phyloP scores from a whole-genome alignment of 2,113 vertebrate genomes.

The Anolis sagrei region DNA sequence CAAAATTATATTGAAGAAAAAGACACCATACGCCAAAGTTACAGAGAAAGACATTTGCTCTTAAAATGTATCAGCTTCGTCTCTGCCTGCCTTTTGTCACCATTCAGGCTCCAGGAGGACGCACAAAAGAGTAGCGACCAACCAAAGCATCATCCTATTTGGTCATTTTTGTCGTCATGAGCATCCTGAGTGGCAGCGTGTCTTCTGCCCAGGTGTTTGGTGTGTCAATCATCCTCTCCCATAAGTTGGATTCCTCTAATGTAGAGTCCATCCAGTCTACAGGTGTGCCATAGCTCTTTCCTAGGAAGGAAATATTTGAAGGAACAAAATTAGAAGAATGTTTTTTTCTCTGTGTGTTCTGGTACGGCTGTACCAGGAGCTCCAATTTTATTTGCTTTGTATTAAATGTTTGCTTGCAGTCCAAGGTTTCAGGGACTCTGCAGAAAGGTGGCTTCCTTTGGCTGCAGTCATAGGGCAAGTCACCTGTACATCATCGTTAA shows the following conservation, averaged over 20 bases:
- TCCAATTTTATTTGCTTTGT: too few relatives aligned
- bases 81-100: conserved; percentile 21
- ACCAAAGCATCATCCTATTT: conserved; percentile 73
- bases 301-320: conserved; percentile 67
- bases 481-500: too few relatives aligned
- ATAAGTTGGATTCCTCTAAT: conserved; percentile 82
- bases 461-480: too few relatives aligned
- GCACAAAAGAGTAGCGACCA: conserved; percentile 1
- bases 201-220: conserved; percentile 90
- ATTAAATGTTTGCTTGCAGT: too few relatives aligned
- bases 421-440: too few relatives aligned
- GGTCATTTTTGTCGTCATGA: conserved; percentile 82
- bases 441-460: too few relatives aligned
- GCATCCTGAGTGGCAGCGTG: conserved; percentile 87
- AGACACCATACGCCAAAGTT: neutral
- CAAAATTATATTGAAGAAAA: neutral
- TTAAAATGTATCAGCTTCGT: neutral
- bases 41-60: conserved; percentile 1
- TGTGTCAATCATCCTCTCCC: conserved; percentile 88
- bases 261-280: conserved; percentile 97
- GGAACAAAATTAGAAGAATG: neutral
- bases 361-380: too few relatives aligned
- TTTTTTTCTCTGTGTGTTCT: neutral
- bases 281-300: conserved; percentile 87
- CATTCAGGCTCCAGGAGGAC: neutral